These are phyloP conservation scores for Brachirus orientalis DNA, from an alignment of 2,113 vertebrate genomes.

Conservation along the genomic window DNA sequence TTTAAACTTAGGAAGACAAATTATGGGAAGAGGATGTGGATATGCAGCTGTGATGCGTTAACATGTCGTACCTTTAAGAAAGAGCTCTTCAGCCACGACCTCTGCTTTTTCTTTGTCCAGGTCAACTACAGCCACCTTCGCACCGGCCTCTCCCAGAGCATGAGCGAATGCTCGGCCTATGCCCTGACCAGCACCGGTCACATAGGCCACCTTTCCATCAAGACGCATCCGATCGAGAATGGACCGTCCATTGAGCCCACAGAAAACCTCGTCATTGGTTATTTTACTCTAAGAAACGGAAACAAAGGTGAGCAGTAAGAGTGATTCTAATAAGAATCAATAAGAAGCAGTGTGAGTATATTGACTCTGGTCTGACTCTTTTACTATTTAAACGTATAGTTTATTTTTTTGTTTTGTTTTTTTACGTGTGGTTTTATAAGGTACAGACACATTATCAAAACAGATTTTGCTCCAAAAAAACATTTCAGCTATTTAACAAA, in stretches of 20 bases:
- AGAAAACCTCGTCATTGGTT: constrained; percentile 79
- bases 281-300: constrained; percentile 43
- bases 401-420: too few species aligned
- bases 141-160: constrained; percentile 82
- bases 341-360: too few species aligned
- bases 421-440: too few species aligned
- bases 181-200: constrained; percentile 84
- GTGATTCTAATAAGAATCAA: too few species aligned
- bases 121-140: constrained; percentile 84
- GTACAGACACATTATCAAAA: too few species aligned
- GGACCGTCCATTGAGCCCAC: constrained; percentile 58
- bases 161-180: constrained; percentile 86
- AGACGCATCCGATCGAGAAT: constrained; percentile 82
- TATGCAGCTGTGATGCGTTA: neutral
- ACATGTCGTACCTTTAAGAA: constrained; percentile 79
- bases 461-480: too few species aligned
- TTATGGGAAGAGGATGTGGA: too few species aligned
- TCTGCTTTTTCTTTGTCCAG: constrained; percentile 81
- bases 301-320: constrained; percentile 8
- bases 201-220: constrained; percentile 81
- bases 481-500: too few species aligned
- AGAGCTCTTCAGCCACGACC: constrained; percentile 75
- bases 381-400: too few species aligned
- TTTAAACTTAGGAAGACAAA: too few species aligned
- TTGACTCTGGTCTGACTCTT: too few species aligned